Conservation (phyloP, 2,888 invertebrate genomes). For the Asteroscopus sphinx region DNA sequence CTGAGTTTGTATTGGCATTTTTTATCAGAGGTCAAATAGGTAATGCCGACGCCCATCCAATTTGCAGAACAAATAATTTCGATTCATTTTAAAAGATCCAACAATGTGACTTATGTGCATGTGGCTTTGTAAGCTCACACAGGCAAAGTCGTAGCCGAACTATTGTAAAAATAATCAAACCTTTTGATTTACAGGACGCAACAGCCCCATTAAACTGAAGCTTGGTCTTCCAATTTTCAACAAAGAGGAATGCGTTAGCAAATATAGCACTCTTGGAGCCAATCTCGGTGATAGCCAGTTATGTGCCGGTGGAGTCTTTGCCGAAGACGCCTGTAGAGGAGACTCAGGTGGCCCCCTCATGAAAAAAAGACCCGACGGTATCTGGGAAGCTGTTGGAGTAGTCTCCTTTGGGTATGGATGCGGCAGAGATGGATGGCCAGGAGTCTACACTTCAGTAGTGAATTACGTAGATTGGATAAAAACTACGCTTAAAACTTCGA, state of each 20-base stretch:
- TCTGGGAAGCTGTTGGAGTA: constrained; percentile 91
- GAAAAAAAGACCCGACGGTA: constrained; percentile 83
- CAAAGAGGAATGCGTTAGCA: constrained; percentile 85
- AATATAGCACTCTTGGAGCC: constrained; percentile 86
- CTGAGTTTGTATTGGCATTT: too few relatives aligned
- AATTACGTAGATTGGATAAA: constrained; percentile 91
- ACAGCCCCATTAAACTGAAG: constrained; percentile 91
- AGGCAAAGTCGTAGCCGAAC: too few relatives aligned
- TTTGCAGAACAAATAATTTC: too few relatives aligned
- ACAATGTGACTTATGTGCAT: too few relatives aligned
- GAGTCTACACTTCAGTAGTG: constrained; percentile 91
- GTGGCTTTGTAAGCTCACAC: too few relatives aligned
- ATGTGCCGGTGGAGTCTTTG: constrained; percentile 92
- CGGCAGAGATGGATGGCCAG: constrained; percentile 91
- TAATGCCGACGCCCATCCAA: too few relatives aligned
- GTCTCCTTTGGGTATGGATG: constrained; percentile 92
- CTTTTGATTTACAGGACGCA: constrained; percentile 71
- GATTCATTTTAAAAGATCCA: too few relatives aligned
- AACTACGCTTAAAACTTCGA: constrained; percentile 70
- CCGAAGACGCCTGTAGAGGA: constrained; percentile 93
- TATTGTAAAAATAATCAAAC: background rate
- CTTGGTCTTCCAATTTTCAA: constrained; percentile 90
- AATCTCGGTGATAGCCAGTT: constrained; percentile 89
- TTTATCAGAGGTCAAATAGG: too few relatives aligned
- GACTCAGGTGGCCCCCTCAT: constrained; percentile 95